Base-by-base conservation (phyloP, 35 echinoderm and acorn worm genomes). In the Anneissia japonica region DNA sequence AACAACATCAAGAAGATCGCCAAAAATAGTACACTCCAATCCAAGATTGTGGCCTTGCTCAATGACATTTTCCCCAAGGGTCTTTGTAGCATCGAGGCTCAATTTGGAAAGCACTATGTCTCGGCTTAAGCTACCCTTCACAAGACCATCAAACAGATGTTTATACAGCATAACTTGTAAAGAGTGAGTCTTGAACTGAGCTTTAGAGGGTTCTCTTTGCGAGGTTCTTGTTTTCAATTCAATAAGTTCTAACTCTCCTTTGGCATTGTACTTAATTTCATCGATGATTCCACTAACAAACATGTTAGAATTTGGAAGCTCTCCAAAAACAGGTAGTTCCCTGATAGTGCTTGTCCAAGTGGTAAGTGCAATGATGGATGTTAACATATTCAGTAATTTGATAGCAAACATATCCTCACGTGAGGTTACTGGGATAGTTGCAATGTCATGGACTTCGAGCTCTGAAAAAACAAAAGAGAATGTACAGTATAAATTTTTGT, bases 181-280 rank as follows among this genome's bases (percentile, higher is more conserved):
- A 41, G 86, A 87, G 74, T 97, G 87, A 4, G 82, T 87, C 30
- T 81, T 89, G 38, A 72, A 86, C 83, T 97, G 94, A 17, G 90
- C 87, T 84, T 33, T 40, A 0, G 86, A 83, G 0, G 91, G 91
- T 12, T 86, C 37, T 12, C 56, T 82, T 72, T 83, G 88, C 30
- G 86, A 39, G 14, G 84, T 90, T 75, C 90, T 89, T 0, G 94
- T 92, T 73, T 97, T 97, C 39, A 97, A 97, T 77, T 97, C 94
- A 28, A 92, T 84, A 4, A 97, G 11, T 76, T 92, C 87, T 28
- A 97, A 43, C 46, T 90, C 78, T 1, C 77, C 88, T 6, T 80
- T 17, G 40, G 80, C 88, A 35, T 84, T 92, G 77, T 88, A 92
- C 43, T 90, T 29, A 4, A 97, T 77, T 77, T 97, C 94, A 85